Base-by-base conservation (phyloP, 1,140 invertebrate species). In the Euura saliciscinereae region DNA sequence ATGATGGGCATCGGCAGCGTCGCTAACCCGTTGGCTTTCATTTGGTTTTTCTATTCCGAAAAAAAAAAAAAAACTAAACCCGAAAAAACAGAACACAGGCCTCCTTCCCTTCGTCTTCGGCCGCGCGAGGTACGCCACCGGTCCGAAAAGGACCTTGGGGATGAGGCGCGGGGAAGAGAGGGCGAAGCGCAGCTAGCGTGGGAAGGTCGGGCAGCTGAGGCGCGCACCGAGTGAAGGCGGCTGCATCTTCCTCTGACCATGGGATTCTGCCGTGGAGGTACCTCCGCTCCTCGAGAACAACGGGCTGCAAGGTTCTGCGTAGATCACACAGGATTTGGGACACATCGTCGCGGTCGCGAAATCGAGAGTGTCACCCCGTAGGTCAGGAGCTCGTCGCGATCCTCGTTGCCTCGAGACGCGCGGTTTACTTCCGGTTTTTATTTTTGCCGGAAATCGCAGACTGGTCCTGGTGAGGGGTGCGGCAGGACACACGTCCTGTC, bases 141-240 rank as follows among this genome's bases (percentile, higher is more conserved):
- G 28, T 11, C 43, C 66, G 59, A 10, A 10, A 10, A 10, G 11
- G 43, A 67, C 13, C 13, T 44, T 44, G 66, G 51, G 51, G 51
- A 59, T n/a, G 51, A 59, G 51, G 51, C 51, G 51, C 3, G 51
- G 13, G 51, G 6, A 8, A n/a, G 6, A 59, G 51, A 59, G 51
- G 51, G 51, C 51, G 51, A 59, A 28, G 80, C 74, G 76, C 77
- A 83, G 68, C 82, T 72, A 77, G 75, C 85, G 85, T 87, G 85
- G 86, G 86, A 87, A 87, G 86, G 80, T 85, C 79, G 79, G 85
- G 84, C 86, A 86, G 85, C 85, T 87, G 85, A 86, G 77, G 75
- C 51, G 75, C 51, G 13, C 51, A 59, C 51, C 51, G 51, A 59
- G 6, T 6, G 51, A n/a, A 59, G 51, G 51, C 68, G 68, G 68